Evolutionary conservation across 2,888 invertebrate species (phyloP), one percentile per base, ranked within the genome.

Genomic region (Polia nebulosa): DNA sequence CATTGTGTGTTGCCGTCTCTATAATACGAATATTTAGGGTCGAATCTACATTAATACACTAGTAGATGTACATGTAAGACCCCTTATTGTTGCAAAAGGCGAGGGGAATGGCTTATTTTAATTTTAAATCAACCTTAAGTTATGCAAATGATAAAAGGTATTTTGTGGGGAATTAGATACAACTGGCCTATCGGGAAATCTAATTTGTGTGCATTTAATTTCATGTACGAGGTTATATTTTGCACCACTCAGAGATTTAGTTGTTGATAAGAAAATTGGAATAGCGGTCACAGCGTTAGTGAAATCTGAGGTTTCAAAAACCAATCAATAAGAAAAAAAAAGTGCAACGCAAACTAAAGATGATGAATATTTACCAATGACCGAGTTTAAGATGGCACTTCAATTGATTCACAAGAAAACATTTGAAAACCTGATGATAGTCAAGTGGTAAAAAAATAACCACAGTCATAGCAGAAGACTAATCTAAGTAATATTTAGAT

Each of bases 61-160:
- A 88, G 84, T 86, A 83, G 80, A 81, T 74, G 78, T 79, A 76
- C 64, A 69, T 78, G 72, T 78, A 67, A 67, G 64, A 58, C 76
- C 80, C 80, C 76, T 67, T 60, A 76, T 80, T 83, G 83, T 84
- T 74, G 69, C 72, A 70, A 76, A 65, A 39, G 66, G 51, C 60
- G 59, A 64, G 73, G 87, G 83, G 84, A 81, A 77, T 72, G 49
- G 81, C 85, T 85, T 85, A 88, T 89, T 89, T 85, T 85, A 89
- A 89, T 87, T 89, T 88, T 85, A 88, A 88, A 89, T 89, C 82
- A 87, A 67, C 81, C 81, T 68, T 82, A 84, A 88, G 77, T 83
- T 82, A 88, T 88, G 88, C 80, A 83, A 86, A 86, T 86, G 72
- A 63, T 71, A 69, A 72, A 80, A 82, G 76, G 80, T 85, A 85